Evolutionary conservation across 1,140 invertebrate genomes (phyloP).

Genomic region (Helicoverpa zea): DNA sequence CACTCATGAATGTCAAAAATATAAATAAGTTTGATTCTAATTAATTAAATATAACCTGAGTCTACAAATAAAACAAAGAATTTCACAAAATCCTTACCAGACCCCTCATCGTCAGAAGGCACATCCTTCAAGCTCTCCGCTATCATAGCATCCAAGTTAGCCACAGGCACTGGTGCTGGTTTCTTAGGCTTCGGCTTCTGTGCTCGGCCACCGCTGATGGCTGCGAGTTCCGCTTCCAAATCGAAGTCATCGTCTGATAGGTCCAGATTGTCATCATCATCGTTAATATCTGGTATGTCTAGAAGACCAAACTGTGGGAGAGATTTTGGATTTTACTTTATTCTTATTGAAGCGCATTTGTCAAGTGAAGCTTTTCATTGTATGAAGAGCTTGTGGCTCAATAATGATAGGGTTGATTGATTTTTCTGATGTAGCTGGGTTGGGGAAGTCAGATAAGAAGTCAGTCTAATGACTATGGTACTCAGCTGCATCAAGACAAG

Average conservation of each 20-base stretch:
- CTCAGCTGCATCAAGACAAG: too few species aligned
- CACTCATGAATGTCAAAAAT: too few species aligned
- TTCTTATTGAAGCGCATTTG: too few species aligned
- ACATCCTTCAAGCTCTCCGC: slow-evolving; percentile 92
- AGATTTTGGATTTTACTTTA: slow-evolving; percentile 8
- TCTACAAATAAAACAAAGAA: too few species aligned
- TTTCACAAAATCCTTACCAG: slow-evolving; percentile 75
- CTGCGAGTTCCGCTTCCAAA: slow-evolving; percentile 94
- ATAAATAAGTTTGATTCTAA: too few species aligned
- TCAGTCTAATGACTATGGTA: too few species aligned
- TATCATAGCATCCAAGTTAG: slow-evolving; percentile 91
- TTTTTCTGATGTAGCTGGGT: too few species aligned
- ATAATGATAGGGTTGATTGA: too few species aligned
- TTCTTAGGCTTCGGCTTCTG: slow-evolving; percentile 85
- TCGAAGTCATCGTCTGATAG: slow-evolving; percentile 91
- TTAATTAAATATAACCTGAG: too few species aligned
- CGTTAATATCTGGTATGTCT: slow-evolving; percentile 90
- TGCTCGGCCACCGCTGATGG: slow-evolving; percentile 88
- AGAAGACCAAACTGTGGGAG: slow-evolving; percentile 91
- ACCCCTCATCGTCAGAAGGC: slow-evolving; percentile 91
- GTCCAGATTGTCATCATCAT: slow-evolving; percentile 86
- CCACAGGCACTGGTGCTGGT: slow-evolving; percentile 81
- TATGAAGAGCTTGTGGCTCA: too few species aligned
- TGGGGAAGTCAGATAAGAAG: too few species aligned
- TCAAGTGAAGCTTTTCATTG: too few species aligned